phyloP scores from a whole-genome alignment of 2,797 vertebrate genomes.

The Argyrosomus regius region DNA sequence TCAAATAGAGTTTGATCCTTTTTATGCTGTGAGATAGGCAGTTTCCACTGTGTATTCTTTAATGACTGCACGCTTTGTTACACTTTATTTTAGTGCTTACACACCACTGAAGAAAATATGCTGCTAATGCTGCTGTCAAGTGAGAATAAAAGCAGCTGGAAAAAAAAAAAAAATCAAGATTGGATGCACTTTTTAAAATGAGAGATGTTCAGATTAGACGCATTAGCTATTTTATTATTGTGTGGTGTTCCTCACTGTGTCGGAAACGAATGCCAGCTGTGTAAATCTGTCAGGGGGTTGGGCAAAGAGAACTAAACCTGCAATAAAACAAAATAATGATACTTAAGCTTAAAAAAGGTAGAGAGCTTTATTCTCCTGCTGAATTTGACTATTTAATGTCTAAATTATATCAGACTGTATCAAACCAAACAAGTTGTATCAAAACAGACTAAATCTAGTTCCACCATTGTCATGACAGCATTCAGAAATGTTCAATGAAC shows the following conservation, averaged over 20 bases:
- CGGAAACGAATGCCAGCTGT: not conserved
- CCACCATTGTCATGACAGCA: not conserved
- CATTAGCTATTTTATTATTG: constrained; percentile 14
- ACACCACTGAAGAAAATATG: constrained; percentile 23
- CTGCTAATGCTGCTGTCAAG: constrained; percentile 40
- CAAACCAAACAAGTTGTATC: not conserved
- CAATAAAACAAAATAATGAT: not conserved
- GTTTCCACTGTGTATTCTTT: constrained; percentile 40
- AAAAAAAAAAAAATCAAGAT: constrained; percentile 11
- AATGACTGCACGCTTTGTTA: constrained; percentile 46
- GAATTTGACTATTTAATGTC: not conserved
- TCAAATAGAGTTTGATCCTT: constrained; percentile 39
- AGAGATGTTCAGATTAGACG: constrained; percentile 7
- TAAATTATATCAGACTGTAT: not conserved
- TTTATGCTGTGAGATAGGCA: constrained; percentile 18
- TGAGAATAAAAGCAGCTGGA: constrained; percentile 16
- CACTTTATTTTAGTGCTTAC: constrained; percentile 44
- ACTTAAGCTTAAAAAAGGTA: not conserved
- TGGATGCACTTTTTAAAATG: constrained; percentile 14
- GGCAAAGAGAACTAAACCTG: constrained; percentile 8
- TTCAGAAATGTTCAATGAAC: not conserved
- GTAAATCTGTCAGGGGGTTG: not conserved
- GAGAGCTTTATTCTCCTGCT: not conserved
- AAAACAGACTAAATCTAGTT: not conserved
- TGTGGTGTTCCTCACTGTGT: not conserved